Percentiles rank a stretch among this genome's conserved stretches.
Conservation (phyloP, 2,888 invertebrate genomes). For the Drosophila longiperda region DNA sequence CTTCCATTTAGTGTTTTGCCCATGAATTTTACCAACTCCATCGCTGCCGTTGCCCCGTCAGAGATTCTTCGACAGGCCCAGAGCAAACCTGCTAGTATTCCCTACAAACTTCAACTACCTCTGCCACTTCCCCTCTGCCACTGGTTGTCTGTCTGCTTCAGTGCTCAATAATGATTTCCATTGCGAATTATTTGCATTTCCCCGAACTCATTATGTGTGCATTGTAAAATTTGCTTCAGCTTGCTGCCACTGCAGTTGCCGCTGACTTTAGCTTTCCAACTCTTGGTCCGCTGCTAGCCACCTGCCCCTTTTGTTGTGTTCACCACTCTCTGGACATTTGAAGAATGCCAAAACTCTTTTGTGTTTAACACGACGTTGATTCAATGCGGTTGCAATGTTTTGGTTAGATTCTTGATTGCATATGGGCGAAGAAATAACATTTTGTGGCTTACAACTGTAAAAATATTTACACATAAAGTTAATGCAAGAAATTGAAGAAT, state of each 20-base stretch:
- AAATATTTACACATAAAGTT: background rate
- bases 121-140: background rate
- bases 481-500: background rate
- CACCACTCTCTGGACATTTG: conserved; percentile 17
- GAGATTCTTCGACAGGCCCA: background rate
- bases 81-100: background rate
- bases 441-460: background rate
- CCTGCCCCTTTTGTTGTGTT: conserved; percentile 3
- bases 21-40: conserved; percentile 42
- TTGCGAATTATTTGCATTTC: conserved; percentile 74
- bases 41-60: background rate
- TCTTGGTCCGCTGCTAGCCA: conserved; percentile 5
- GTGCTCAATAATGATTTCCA: conserved; percentile 75
- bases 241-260: conserved; percentile 21
- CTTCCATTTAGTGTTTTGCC: conserved; percentile 37
- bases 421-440: background rate
- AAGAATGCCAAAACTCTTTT: conserved; percentile 23
- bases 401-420: conserved; percentile 21
- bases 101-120: background rate
- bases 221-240: conserved; percentile 56
- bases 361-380: conserved; percentile 16
- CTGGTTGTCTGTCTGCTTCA: conserved; percentile 51
- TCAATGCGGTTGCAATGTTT: conserved; percentile 22
- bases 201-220: conserved; percentile 74
- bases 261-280: conserved; percentile 4